Percentiles rank a stretch among this genome's conserved stretches.
Evolutionary conservation across 1,140 invertebrate species (phyloP).

Genomic region (Cydia splendana): DNA sequence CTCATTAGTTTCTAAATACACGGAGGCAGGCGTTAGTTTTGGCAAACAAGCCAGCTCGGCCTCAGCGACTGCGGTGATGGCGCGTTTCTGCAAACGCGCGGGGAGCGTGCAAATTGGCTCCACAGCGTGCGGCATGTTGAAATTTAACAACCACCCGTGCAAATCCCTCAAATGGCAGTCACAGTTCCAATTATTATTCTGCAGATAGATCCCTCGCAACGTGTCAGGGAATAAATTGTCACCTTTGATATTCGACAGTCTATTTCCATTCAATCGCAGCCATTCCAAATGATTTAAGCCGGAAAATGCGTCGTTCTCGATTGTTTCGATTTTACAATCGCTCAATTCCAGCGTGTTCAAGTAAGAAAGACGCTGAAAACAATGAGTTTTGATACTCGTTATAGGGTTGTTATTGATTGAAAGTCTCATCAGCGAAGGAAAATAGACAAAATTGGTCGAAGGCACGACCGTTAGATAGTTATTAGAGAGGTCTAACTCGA

Average conservation of each 20-base stretch:
- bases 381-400: conserved; percentile 83
- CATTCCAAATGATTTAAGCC: conserved; percentile 91
- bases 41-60: conserved; percentile 92
- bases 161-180: conserved; percentile 90
- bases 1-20: conserved; percentile 87
- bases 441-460: conserved; percentile 87
- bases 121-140: conserved; percentile 86
- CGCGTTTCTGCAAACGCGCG: conserved; percentile 82
- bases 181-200: conserved; percentile 94
- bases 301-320: conserved; percentile 90
- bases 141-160: conserved; percentile 87
- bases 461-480: conserved; percentile 90
- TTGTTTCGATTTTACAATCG: conserved; percentile 86
- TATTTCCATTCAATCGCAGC: conserved; percentile 91
- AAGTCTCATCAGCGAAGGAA: conserved; percentile 89
- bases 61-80: conserved; percentile 85
- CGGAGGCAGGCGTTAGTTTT: conserved; percentile 84
- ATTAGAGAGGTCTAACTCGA: conserved; percentile 92
- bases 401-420: conserved; percentile 91
- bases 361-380: conserved; percentile 88
- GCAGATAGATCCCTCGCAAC: conserved; percentile 88
- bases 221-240: conserved; percentile 85
- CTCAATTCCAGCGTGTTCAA: conserved; percentile 91
- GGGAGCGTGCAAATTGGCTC: conserved; percentile 89
- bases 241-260: conserved; percentile 85